phyloP scores from a whole-genome alignment of 2,113 vertebrate species.

The Clarias macrocephalus region DNA sequence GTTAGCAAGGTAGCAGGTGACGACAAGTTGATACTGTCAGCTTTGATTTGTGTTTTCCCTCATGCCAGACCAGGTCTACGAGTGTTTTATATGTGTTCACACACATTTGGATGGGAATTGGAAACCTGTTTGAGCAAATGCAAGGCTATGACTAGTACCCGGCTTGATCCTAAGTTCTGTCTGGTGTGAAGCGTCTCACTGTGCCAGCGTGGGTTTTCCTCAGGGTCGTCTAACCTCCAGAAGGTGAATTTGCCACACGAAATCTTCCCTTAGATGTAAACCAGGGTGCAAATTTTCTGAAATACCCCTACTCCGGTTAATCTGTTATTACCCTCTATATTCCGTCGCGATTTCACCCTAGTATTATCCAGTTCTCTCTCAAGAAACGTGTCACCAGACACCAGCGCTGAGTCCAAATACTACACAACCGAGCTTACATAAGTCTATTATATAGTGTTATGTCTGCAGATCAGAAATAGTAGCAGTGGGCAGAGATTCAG shows the following conservation, averaged over 20 bases:
- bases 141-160: neutral
- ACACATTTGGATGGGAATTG: neutral
- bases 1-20: neutral
- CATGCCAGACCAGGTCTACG: neutral
- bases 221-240: neutral
- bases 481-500: neutral
- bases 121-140: neutral
- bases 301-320: neutral
- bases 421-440: conserved; percentile 1
- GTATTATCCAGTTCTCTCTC: neutral
- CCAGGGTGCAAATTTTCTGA: neutral
- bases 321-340: neutral
- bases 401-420: neutral
- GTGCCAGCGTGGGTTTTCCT: neutral
- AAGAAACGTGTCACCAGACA: neutral
- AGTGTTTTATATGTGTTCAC: neutral
- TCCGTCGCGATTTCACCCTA: neutral
- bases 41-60: neutral
- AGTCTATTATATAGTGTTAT: neutral
- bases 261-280: neutral
- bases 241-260: neutral
- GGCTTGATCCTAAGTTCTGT: neutral
- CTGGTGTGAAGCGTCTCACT: neutral
- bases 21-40: conserved; percentile 12
- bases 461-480: neutral